These are phyloP conservation scores for Lepisosteus osseus DNA, from an alignment of 2,113 vertebrate species.

Conservation along the genomic window DNA sequence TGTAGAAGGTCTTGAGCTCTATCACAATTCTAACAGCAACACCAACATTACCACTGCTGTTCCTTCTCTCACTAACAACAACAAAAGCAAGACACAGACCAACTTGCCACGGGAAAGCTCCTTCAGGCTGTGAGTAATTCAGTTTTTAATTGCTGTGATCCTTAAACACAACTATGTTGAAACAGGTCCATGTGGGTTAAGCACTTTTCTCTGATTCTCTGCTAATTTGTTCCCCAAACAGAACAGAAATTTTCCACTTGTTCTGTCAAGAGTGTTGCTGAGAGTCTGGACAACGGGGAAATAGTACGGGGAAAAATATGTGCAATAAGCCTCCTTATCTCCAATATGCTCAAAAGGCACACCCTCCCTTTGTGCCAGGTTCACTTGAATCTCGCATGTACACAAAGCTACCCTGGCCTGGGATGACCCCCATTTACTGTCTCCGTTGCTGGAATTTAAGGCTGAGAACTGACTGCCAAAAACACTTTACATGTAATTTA, in stretches of 20 bases:
- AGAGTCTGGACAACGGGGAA: slow-evolving; percentile 13
- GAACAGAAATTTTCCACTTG: slow-evolving; percentile 18
- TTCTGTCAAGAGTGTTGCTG: slow-evolving; percentile 11
- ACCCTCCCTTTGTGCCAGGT: slow-evolving; percentile 10
- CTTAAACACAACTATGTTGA: slow-evolving; percentile 4
- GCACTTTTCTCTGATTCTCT: slow-evolving; percentile 5
- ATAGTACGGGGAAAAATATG: slow-evolving; percentile 14
- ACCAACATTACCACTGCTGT: no score
- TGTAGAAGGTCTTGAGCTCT: no score
- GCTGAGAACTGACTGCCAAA: slow-evolving; percentile 6
- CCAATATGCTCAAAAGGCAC: slow-evolving; percentile 16
- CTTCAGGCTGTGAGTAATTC: no score
- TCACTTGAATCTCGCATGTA: slow-evolving; percentile 1
- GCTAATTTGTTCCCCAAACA: not conserved
- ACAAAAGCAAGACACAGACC: no score
- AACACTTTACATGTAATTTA: slow-evolving; percentile 19
- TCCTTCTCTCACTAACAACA: no score
- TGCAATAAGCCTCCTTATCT: slow-evolving; percentile 16
- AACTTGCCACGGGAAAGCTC: no score
- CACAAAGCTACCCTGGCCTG: not conserved
- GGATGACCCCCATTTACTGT: slow-evolving; percentile 18
- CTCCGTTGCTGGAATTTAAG: slow-evolving; percentile 20
- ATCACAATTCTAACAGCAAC: no score
- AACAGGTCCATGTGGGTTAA: not conserved
- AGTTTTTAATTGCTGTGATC: not conserved